phyloP scores from a whole-genome alignment of 2,888 invertebrate species.

The Girardia tigrina region DNA sequence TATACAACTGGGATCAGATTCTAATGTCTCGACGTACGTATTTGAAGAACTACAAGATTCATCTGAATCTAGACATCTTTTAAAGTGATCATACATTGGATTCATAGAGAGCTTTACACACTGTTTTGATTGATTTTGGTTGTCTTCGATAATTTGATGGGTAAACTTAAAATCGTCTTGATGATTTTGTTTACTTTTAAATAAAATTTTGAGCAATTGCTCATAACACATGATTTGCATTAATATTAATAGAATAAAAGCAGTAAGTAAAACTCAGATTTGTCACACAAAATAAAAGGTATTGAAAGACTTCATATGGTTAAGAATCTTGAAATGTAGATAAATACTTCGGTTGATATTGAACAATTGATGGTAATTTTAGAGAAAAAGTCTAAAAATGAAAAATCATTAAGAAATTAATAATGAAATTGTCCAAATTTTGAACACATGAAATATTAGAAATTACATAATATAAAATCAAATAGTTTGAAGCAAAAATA shows the following conservation, averaged over 20 bases:
- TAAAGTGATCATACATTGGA: neutral
- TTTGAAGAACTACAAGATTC: conserved; percentile 11
- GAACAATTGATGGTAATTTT: too few relatives aligned
- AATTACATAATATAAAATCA: too few relatives aligned
- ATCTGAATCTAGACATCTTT: neutral
- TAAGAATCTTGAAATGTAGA: too few relatives aligned
- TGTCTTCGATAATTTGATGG: neutral
- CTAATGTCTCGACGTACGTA: neutral
- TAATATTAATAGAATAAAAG: neutral
- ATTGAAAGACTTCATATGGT: too few relatives aligned
- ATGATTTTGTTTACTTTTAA: neutral
- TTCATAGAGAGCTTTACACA: neutral
- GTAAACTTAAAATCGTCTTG: neutral
- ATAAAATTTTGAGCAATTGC: neutral
- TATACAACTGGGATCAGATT: neutral
- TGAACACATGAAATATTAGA: too few relatives aligned
- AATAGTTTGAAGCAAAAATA: too few relatives aligned
- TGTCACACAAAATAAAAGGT: too few relatives aligned
- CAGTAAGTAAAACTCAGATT: neutral
- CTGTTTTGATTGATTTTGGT: neutral
- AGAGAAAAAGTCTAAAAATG: too few relatives aligned
- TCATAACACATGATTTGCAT: conserved; percentile 18
- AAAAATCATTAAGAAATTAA: too few relatives aligned
- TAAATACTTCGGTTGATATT: too few relatives aligned
- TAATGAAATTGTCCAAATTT: too few relatives aligned